These are phyloP conservation scores for Hypsopygia costalis DNA, from an alignment of 2,888 invertebrate genomes.

Conservation along the genomic window DNA sequence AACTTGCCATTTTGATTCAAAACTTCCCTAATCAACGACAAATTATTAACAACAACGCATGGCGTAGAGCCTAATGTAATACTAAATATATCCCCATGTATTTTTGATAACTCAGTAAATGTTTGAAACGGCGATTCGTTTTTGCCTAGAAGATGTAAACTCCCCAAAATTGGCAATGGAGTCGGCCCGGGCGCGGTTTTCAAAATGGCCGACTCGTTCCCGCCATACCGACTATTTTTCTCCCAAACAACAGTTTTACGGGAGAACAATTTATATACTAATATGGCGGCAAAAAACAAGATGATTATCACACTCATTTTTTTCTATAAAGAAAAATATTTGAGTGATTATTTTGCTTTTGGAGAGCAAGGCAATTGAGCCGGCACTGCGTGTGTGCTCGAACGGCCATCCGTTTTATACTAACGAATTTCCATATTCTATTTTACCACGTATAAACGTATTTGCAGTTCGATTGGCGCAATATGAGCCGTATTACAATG, in stretches of 20 bases:
- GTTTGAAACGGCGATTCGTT: constrained; percentile 85
- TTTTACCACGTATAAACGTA: neutral
- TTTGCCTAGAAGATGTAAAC: constrained; percentile 83
- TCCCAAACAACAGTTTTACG: constrained; percentile 37
- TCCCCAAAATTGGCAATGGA: constrained; percentile 85
- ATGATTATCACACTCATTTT: constrained; percentile 60
- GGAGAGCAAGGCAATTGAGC: constrained; percentile 29
- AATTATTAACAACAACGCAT: constrained; percentile 88
- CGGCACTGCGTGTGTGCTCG: constrained; percentile 30
- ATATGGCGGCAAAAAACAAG: constrained; percentile 42
- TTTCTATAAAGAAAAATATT: constrained; percentile 50
- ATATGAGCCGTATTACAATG: too few relatives aligned
- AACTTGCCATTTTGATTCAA: constrained; percentile 89
- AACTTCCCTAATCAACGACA: constrained; percentile 86
- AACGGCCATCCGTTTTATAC: constrained; percentile 33
- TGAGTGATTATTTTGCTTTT: constrained; percentile 53
- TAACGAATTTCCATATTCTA: constrained; percentile 33
- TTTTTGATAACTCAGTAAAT: constrained; percentile 84
- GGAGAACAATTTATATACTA: constrained; percentile 51
- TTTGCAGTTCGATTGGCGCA: neutral
- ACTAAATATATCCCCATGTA: constrained; percentile 87
- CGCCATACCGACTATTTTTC: constrained; percentile 40
- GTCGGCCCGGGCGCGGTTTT: constrained; percentile 83
- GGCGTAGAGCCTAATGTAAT: constrained; percentile 84
- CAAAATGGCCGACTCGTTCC: constrained; percentile 30